Base-by-base conservation (phyloP, 2,113 vertebrate genomes). In the Amblyopsis rosae region DNA sequence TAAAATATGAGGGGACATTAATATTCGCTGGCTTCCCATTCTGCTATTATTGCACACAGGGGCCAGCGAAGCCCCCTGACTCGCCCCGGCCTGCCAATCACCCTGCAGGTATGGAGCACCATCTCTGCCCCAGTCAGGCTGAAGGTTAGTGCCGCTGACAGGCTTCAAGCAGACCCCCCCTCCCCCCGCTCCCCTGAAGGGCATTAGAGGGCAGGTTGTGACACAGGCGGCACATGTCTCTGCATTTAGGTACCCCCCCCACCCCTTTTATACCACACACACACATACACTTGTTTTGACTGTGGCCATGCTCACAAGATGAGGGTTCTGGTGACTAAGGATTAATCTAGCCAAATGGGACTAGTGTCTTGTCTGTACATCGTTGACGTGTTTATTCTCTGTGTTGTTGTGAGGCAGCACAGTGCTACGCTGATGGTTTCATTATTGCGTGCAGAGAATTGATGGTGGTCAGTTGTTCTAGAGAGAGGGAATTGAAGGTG, bases 1-100 rank as follows among this genome's bases (percentile, higher is more conserved):
- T 93, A 91, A 93, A 92, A 91, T 86, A 93, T 92, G 88, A 92
- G 80, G 82, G 55, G 67, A 69, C 84, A 86, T 93, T 92, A 90
- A 88, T 88, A 92, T 92, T 92, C 87, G 35, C 73, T 69, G 56
- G 60, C 76, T 80, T 77, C 57, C 17, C 72, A 51, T 83, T 81
- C 74, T 86, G 84, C 75, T 50, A 68, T 86, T 85, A 88, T 88
- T 88, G 75, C 80, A 70, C 73, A n/a, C 8, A 58, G 76, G 79
- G 75, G 81, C 76, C 46, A 9, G 53, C 35, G 62, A 67, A 73
- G 77, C 50, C 82, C 72, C 79, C 72, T 8, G 61, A 56, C 75
- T 80, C 19, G 41, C 69, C 26, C 69, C 69, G 3, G 67, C 65
- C 79, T 90, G 89, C 86, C 91, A 91, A 81, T 91, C 87, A 89